Evolutionary conservation across 2,888 invertebrate species (phyloP).

Genomic region (Lithosia quadra): DNA sequence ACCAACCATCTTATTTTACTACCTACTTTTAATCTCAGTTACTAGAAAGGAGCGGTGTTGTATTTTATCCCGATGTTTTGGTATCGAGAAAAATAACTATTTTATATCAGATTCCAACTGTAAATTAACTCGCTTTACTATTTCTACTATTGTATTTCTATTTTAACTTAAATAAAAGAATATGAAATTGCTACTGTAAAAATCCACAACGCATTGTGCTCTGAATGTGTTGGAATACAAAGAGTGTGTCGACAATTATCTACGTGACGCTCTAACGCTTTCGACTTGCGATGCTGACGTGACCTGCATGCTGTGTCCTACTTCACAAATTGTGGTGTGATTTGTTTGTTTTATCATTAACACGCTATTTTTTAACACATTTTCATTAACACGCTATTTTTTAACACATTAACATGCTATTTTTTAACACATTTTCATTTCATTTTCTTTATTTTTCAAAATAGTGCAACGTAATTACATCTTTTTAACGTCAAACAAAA

Average conservation of each 20-base stretch:
- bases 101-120: too few relatives aligned
- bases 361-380: conserved; percentile 13
- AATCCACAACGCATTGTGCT: conserved; percentile 22
- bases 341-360: conserved; percentile 13
- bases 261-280: conserved; percentile 40
- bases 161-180: conserved; percentile 5
- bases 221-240: conserved; percentile 21
- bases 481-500: too few relatives aligned
- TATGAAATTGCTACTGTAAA: conserved; percentile 11
- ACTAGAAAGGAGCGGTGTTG: too few relatives aligned
- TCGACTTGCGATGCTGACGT: conserved; percentile 36
- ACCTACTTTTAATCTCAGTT: neutral
- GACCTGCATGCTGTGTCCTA: conserved; percentile 27
- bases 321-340: conserved; percentile 21
- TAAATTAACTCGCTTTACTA: too few relatives aligned
- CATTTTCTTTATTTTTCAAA: too few relatives aligned
- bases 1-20: neutral
- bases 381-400: too few relatives aligned
- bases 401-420: too few relatives aligned
- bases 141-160: too few relatives aligned
- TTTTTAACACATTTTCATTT: too few relatives aligned
- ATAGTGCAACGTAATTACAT: too few relatives aligned
- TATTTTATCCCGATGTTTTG: too few relatives aligned
- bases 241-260: conserved; percentile 36
- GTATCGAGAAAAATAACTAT: too few relatives aligned